Percentiles rank a stretch among this genome's conserved stretches.
phyloP scores from a whole-genome alignment of 2,888 invertebrate species.

The Scaptomyza parva region DNA sequence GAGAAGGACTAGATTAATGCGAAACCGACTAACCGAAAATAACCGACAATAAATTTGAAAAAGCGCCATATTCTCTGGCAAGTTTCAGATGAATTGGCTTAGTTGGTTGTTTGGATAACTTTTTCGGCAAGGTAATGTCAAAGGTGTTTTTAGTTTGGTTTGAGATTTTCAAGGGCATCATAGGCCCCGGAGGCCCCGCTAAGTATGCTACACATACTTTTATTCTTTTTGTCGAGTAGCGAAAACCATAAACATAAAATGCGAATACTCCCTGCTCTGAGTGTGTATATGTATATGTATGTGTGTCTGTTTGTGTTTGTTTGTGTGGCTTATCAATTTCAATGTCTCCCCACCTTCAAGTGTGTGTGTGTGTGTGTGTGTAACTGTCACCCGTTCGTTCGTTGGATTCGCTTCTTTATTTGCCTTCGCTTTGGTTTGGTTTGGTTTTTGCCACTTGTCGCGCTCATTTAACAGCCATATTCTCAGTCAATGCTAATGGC shows the following conservation, averaged over 20 bases:
- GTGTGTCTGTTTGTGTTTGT: constrained; percentile 1
- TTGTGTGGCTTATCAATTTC: constrained; percentile 67
- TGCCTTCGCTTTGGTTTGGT: constrained; percentile 13
- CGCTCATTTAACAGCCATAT: constrained; percentile 66
- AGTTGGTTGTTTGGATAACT: neutral
- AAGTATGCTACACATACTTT: constrained; percentile 26
- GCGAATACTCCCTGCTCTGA: constrained; percentile 5
- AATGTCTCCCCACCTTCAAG: constrained; percentile 32
- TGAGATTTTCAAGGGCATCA: constrained; percentile 8
- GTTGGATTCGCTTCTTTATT: constrained; percentile 24
- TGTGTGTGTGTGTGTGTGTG: no score
- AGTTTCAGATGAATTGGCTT: constrained; percentile 4
- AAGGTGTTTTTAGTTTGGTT: constrained; percentile 33
- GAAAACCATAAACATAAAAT: constrained; percentile 73
- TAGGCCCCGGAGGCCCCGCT: constrained; percentile 9
- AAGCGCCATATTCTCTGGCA: constrained; percentile 6
- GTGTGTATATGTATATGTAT: constrained; percentile 6
- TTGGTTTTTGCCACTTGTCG: constrained; percentile 47
- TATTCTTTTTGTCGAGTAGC: constrained; percentile 9
- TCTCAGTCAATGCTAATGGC: constrained; percentile 58
- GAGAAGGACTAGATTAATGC: constrained; percentile 2
- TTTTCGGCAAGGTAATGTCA: constrained; percentile 25
- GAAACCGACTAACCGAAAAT: constrained; percentile 4
- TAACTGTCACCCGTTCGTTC: constrained; percentile 9
- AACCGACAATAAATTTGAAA: constrained; percentile 37